Conservation (phyloP, 2,888 invertebrate genomes). For the Ferdinandea cuprea region DNA sequence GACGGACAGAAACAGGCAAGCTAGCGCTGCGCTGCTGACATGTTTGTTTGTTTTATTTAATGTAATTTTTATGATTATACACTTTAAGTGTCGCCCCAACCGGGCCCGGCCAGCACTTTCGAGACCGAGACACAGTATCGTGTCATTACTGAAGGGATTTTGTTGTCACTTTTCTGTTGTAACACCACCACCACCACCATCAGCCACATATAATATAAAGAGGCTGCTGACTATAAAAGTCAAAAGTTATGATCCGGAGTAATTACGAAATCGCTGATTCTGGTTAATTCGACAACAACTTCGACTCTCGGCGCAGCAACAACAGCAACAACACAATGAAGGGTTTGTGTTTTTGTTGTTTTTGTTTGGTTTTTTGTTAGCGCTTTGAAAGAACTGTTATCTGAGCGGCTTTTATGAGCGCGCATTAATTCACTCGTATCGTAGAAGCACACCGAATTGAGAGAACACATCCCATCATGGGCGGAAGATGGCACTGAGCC, state of each 20-base stretch:
- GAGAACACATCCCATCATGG: conserved; percentile 14
- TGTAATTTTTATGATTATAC: conserved; percentile 71
- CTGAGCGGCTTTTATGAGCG: conserved; percentile 36
- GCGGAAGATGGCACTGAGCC: conserved; percentile 50
- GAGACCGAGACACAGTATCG: not conserved
- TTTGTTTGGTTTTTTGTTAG: too few species aligned
- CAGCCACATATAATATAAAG: conserved; percentile 14
- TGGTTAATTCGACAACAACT: conserved; percentile 53
- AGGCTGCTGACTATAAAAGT: conserved; percentile 60
- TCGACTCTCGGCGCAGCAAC: not conserved
- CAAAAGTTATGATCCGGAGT: conserved; percentile 68
- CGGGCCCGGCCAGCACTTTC: conserved; percentile 36
- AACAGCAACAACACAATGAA: too few species aligned
- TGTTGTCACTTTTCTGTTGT: conserved; percentile 19
- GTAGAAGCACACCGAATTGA: conserved; percentile 1
- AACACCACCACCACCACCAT: too few species aligned
- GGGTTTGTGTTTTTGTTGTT: too few species aligned
- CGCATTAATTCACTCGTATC: conserved; percentile 41
- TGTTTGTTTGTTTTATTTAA: conserved; percentile 65
- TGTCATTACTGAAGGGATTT: conserved; percentile 26
- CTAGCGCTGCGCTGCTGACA: conserved; percentile 25
- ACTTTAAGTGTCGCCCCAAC: conserved; percentile 55
- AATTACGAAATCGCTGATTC: conserved; percentile 71
- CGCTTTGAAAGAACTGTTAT: conserved; percentile 47
- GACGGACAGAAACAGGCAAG: not conserved